Evolutionary conservation across 2,888 invertebrate genomes (phyloP), one percentile per base, ranked within the genome.

Genomic region (Rhodophaea formosa): DNA sequence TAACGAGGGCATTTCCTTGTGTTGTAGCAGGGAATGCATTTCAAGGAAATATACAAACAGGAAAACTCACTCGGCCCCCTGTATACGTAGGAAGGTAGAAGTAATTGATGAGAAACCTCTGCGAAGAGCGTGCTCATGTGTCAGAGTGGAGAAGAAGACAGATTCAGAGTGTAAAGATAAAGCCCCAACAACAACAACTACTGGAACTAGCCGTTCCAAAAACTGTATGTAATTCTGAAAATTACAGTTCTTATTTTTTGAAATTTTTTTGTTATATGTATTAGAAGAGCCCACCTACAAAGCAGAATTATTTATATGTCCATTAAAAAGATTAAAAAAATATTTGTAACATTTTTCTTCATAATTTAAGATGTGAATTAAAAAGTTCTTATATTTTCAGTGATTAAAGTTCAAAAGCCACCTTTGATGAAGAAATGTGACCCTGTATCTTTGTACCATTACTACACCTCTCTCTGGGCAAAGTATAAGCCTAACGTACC

Each of bases 401-500:
- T 94, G 77, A 94, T 95, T 58, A 92, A 92, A 74, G 92, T 94
- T 8, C 90, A 91, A 68, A 86, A 83, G 67, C 80, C 82, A 46
- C 84, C 85, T 49, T 70, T 79, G 29, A 85, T 83, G 55, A 86
- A 86, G 64, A 93, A 93, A 79, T 92, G 92, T 77, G 96, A 96
- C 77, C 96, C 96, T 15, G 96, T 96, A 0, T 91, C 94, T 15
- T 82, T 96, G 15, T 96, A 96, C 73, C 96, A 96, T 66, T 93
- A 95, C 68, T 96, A 96, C 74, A 94, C 94, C 67, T 88, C 92
- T 35, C 88, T 94, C 68, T 96, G 96, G 96, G 93, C 93, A 17
- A 93, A 94, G 71, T 93, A 95, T 62, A 95, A 95, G 70, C 65
- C 87, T 0, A 92, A 92, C 79, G 92, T 96, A 30, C 96, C 96